Conservation (phyloP, 2,888 invertebrate species). For the Dione juno region DNA sequence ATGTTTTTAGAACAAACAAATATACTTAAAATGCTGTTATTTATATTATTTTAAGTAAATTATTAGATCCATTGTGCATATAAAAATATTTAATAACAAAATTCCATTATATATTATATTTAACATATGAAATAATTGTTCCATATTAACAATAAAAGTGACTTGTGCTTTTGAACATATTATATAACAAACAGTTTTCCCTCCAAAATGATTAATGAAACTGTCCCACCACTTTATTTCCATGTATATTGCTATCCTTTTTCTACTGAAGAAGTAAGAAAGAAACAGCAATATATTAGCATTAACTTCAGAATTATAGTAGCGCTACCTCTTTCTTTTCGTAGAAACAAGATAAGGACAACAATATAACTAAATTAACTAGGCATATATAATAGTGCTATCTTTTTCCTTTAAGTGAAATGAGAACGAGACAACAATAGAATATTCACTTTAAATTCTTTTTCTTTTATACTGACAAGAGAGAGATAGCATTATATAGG, state of each 20-base stretch:
- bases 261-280: neutral
- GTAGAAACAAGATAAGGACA: neutral
- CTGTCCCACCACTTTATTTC: neutral
- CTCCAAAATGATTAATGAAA: conserved; percentile 34
- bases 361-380: neutral
- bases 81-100: too few species aligned
- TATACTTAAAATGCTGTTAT: too few species aligned
- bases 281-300: neutral
- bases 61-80: too few species aligned
- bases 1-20: neutral
- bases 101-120: too few species aligned
- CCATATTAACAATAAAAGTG: conserved; percentile 1
- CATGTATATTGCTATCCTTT: neutral
- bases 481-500: neutral
- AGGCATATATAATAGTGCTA: neutral
- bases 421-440: too few species aligned
- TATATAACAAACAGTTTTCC: conserved; percentile 30
- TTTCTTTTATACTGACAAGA: neutral
- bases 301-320: neutral
- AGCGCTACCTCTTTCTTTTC: neutral
- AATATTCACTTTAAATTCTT: too few species aligned
- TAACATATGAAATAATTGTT: neutral
- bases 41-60: too few species aligned
- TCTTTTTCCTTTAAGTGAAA: neutral
- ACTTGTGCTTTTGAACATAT: conserved; percentile 4